These are phyloP conservation scores for Capitulum mitella DNA, from an alignment of 2,888 invertebrate species.

Conservation along the genomic window DNA sequence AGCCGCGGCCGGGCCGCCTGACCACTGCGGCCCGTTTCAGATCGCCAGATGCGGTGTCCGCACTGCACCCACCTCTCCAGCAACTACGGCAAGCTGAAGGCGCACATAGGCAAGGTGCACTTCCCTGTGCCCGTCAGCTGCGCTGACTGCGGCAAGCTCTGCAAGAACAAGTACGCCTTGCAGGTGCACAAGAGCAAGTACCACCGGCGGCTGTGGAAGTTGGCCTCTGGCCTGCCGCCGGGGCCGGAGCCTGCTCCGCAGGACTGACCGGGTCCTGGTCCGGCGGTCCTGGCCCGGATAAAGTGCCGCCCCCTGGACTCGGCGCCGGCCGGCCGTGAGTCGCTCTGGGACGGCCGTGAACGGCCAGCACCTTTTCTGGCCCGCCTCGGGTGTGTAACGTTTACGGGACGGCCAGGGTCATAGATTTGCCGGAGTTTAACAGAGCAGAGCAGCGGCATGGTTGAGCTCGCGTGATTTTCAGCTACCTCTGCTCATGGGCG, in stretches of 20 bases:
- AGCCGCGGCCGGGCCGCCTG: not conserved
- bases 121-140: conserved; percentile 4
- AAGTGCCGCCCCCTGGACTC: not conserved
- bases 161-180: conserved; percentile 15
- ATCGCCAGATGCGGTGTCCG: not conserved
- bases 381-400: too few relatives aligned
- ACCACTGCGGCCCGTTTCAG: not conserved
- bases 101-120: conserved; percentile 15
- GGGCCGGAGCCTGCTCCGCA: not conserved
- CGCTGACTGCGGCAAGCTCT: conserved; percentile 6
- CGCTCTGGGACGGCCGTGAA: too few relatives aligned
- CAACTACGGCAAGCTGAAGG: conserved; percentile 9
- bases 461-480: too few relatives aligned
- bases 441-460: too few relatives aligned
- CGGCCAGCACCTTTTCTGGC: too few relatives aligned
- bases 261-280: not conserved
- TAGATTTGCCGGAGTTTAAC: too few relatives aligned
- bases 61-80: conserved; percentile 8
- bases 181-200: conserved; percentile 19
- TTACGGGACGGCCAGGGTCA: too few relatives aligned
- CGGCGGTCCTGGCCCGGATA: too few relatives aligned
- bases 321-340: not conserved
- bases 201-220: not conserved
- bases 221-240: not conserved
- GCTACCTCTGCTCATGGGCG: too few relatives aligned